These are phyloP conservation scores for Gasteruption jaculator DNA, from an alignment of 2,888 invertebrate genomes.

Conservation along the genomic window DNA sequence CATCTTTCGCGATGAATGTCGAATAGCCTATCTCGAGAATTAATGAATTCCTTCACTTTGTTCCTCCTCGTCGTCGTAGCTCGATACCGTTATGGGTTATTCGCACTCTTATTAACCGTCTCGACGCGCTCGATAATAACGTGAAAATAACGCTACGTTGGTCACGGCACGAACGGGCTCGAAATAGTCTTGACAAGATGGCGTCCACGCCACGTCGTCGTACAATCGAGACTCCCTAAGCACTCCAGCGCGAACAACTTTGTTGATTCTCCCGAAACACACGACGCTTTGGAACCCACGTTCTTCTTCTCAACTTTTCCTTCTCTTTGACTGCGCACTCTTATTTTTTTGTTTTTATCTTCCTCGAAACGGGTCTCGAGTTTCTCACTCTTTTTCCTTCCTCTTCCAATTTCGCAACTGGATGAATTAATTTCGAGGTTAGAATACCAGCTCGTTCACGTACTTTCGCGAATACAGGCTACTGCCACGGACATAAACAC, in stretches of 20 bases:
- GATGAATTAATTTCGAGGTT: neutral
- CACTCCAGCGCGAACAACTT: slow-evolving; percentile 33
- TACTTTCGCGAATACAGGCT: no score
- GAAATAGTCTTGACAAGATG: slow-evolving; percentile 40
- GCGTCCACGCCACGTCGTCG: slow-evolving; percentile 44
- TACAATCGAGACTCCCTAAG: slow-evolving; percentile 32
- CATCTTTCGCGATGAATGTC: slow-evolving; percentile 39
- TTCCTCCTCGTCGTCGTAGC: slow-evolving; percentile 7
- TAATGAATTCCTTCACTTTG: neutral
- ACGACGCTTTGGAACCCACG: neutral
- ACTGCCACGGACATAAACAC: no score
- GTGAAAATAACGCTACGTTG: slow-evolving; percentile 13
- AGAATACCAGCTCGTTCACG: no score
- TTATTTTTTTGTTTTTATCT: slow-evolving; percentile 3
- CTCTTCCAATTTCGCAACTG: neutral
- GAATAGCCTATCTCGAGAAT: neutral
- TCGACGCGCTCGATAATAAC: slow-evolving; percentile 9
- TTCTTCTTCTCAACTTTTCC: neutral
- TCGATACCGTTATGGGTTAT: neutral
- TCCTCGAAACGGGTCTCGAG: slow-evolving; percentile 5
- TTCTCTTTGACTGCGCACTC: neutral
- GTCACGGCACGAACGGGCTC: slow-evolving; percentile 19
- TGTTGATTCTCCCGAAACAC: neutral
- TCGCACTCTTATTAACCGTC: neutral
- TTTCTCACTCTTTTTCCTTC: slow-evolving; percentile 10